Conservation (phyloP, 2,113 vertebrate species). For the Nicator chloris region DNA sequence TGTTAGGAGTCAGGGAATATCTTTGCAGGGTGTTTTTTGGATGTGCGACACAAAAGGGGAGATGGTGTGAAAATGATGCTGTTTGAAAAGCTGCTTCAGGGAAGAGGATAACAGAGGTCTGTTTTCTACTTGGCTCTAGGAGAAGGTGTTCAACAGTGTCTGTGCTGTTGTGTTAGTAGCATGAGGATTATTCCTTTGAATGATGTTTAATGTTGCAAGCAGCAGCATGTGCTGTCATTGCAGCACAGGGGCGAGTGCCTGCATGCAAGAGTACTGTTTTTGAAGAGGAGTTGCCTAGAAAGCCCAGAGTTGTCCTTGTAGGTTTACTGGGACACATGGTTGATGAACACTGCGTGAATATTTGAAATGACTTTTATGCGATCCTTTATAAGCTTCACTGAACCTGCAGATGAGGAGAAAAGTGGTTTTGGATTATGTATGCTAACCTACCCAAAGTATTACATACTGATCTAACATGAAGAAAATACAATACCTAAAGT, state of each 20-base stretch:
- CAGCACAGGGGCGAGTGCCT: neutral
- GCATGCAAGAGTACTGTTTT: neutral
- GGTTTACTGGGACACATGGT: neutral
- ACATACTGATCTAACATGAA: neutral
- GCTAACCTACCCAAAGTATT: neutral
- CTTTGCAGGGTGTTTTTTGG: neutral
- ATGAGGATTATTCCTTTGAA: neutral
- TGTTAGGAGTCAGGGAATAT: neutral
- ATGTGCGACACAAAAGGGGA: neutral
- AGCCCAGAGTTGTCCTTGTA: conserved; percentile 6
- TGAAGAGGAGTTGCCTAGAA: conserved; percentile 2
- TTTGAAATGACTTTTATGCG: conserved; percentile 14
- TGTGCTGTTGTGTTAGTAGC: neutral
- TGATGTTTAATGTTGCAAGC: neutral
- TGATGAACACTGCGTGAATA: conserved; percentile 22
- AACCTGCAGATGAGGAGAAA: neutral
- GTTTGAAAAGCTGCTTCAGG: neutral
- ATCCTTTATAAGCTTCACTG: conserved; percentile 36
- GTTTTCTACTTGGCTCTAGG: neutral
- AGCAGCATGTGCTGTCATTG: conserved; percentile 2
- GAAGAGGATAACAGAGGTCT: neutral
- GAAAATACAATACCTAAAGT: neutral
- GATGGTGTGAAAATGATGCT: neutral
- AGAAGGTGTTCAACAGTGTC: neutral
- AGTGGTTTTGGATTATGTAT: neutral